Base-by-base conservation (phyloP, 2,888 invertebrate genomes). In the Parnassius glacialis region DNA sequence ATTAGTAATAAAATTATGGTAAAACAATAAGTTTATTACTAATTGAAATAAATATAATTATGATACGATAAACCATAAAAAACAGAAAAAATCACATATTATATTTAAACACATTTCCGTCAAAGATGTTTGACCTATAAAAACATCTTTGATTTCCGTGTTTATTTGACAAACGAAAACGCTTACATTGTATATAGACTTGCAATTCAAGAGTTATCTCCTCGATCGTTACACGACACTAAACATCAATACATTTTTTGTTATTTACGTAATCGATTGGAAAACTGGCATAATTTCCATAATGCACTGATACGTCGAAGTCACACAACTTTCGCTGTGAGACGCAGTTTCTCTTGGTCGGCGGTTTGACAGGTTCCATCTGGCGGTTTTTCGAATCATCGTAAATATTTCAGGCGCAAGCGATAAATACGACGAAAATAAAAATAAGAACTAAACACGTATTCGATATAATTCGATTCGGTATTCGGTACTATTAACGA, bases 271-370 rank as follows among this genome's bases (percentile, higher is more conserved):
- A 79, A 81, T 76, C 71, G 74, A 78, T 80, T 77, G 79, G 81
- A 85, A 84, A 85, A 76, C 75, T 62, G 67, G 69, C 64, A 65
- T 67, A 68, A 79, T 83, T 82, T 81, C 79, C 82, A 85, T 83
- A 80, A 80, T 75, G 75, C 74, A 73, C 74, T 76, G 74, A 79
- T 76, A 73, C 74, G 71, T 70, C 68, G 69, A 72, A 70, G 74
- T 75, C 71, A 34, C 25, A 52, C 59, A 56, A 86, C 88, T 88
- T 90, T 88, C 87, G 78, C 86, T 77, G 68, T 70, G 70, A 71
- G 70, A 73, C 70, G 68, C 66, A 74, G 76, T 80, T 80, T 80
- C 79, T 74, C 78, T 70, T 52, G 55, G 59, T 56, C 54, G 59
- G 61, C 60, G 65, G 69, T 71, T 69, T 68, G 74, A 73, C 74